Evolutionary conservation across 1,140 invertebrate species (phyloP).

Genomic region (Drosophila santomea): DNA sequence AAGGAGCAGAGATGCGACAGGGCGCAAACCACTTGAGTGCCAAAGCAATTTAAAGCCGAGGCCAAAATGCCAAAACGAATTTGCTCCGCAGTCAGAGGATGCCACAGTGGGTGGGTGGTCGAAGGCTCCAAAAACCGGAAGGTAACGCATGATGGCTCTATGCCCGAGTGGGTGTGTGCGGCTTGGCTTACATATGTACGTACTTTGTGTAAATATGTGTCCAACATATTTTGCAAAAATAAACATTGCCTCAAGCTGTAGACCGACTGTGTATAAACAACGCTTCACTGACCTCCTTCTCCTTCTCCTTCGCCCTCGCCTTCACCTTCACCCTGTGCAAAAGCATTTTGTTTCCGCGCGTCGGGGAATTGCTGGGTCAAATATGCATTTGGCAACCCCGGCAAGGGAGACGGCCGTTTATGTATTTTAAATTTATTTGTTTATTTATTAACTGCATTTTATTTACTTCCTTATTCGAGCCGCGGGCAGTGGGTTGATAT

Average conservation of each 20-base stretch:
- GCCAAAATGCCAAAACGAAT: conserved; percentile 69
- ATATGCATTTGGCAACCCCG: conserved; percentile 45
- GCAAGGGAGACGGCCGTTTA: conserved; percentile 34
- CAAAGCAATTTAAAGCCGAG: conserved; percentile 81
- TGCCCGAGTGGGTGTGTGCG: conserved; percentile 3
- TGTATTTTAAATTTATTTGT: conserved; percentile 79
- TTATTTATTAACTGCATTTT: conserved; percentile 81
- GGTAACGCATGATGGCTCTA: conserved; percentile 33
- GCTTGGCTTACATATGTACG: conserved; percentile 70
- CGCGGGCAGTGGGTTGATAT: conserved; percentile 55
- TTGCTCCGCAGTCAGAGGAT: conserved; percentile 22
- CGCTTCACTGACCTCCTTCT: conserved; percentile 7
- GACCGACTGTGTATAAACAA: conserved; percentile 53
- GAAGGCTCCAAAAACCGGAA: conserved; percentile 13
- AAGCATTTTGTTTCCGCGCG: conserved; percentile 10
- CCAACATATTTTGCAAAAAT: conserved; percentile 80
- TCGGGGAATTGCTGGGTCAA: conserved; percentile 40
- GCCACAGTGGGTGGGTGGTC: background rate
- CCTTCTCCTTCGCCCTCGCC: conserved; percentile 2
- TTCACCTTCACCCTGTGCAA: conserved; percentile 18
- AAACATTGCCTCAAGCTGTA: conserved; percentile 68
- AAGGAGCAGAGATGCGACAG: conserved; percentile 25
- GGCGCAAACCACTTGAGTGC: conserved; percentile 79
- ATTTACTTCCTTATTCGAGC: conserved; percentile 61
- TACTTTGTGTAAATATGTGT: conserved; percentile 77